Evolutionary conservation across 2,113 vertebrate species (phyloP), one percentile per base, ranked within the genome.

Genomic region (Cyanocitta stelleri): DNA sequence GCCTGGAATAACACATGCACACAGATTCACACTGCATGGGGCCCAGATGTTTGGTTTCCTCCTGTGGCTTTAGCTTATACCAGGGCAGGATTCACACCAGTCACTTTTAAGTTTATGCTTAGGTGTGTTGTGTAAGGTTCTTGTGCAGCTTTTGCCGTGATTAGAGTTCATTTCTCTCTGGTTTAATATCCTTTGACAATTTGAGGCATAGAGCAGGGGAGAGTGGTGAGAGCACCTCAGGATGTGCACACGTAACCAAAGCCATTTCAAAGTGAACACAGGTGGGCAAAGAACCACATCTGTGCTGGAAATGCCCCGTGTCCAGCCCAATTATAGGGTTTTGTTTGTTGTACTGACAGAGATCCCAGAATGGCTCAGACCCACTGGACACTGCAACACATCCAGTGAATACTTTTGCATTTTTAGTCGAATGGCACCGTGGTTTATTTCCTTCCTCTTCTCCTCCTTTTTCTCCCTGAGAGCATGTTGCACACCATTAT

Each of bases 331-430:
- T 1, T 1, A 19, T 3, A 10, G 3, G 21, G 4, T n/a, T 56
- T 13, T 22, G 9, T 82, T 79, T 84, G 32, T 55, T 64, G 32
- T 41, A 78, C n/a, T 26, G 43, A 52, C 41, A 80, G 71, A 37
- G 44, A 69, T 93, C 51, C 88, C 83, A 30, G 56, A 82, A 48
- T 35, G 62, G 59, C 59, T 85, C 82, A 54, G 56, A 44, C 56
- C 77, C 4, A 0, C 80, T 68, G 82, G 95, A 62, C 85, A 48
- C 71, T 21, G 12, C 76, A 62, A 16, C 37, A 61, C 49, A 80
- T 89, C 90, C 93, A 85, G 86, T 93, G 97, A 96, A 95, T 92
- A 75, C 85, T 83, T 97, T 3, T 72, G 54, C 87, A 80, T 94
- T 94, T 97, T 93, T 75, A 91, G 43, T 95, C 63, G 76, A 88